Evolutionary conservation across 2,888 invertebrate species (phyloP).

Genomic region (Sinodicranocentrus sp.): DNA sequence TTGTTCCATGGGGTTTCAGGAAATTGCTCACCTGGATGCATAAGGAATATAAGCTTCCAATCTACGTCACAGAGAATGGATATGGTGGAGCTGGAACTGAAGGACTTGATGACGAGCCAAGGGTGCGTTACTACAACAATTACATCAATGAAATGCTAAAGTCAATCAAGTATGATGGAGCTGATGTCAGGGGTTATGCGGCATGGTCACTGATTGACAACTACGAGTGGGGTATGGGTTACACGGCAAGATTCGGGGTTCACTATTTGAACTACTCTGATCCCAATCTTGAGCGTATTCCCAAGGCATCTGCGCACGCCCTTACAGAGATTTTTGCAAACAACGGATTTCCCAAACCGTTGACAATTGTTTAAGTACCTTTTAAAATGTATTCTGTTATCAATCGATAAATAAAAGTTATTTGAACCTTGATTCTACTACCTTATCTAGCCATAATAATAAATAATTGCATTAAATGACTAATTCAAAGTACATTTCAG

Average conservation of each 20-base stretch:
- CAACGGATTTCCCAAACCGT: constrained; percentile 59
- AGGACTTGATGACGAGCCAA: constrained; percentile 62
- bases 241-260: constrained; percentile 61
- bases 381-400: no score
- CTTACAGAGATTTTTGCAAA: constrained; percentile 62
- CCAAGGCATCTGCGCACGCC: constrained; percentile 59
- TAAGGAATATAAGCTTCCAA: constrained; percentile 66
- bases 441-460: no score
- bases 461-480: no score
- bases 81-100: constrained; percentile 61
- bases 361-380: neutral
- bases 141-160: constrained; percentile 75
- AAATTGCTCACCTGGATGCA: constrained; percentile 68
- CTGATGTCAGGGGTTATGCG: constrained; percentile 73
- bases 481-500: no score
- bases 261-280: constrained; percentile 67
- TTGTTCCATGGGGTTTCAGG: constrained; percentile 75
- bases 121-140: constrained; percentile 58
- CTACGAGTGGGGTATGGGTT: constrained; percentile 67
- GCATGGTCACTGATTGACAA: constrained; percentile 75
- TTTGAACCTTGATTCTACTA: no score
- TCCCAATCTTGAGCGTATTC: constrained; percentile 52
- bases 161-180: constrained; percentile 70
- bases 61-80: constrained; percentile 74
- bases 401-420: no score